Evolutionary conservation across 1,140 invertebrate species (phyloP), one percentile per base, ranked within the genome.

Genomic region (Triops cancriformis): DNA sequence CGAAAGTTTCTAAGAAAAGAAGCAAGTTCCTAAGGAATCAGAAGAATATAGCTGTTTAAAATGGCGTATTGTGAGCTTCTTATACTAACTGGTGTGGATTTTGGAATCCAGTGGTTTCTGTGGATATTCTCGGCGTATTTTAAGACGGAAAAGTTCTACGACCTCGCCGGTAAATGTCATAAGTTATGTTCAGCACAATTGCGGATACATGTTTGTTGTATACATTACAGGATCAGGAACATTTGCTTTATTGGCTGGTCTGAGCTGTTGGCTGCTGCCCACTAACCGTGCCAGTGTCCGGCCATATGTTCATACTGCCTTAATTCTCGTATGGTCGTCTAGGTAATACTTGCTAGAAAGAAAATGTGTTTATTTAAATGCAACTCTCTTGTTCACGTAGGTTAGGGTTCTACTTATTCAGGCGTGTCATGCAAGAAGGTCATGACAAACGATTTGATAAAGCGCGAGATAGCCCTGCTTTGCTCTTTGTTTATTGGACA

Each of bases 61-160:
- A 76, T 41, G 73, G 27, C 73, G 0, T 41, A 31, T 31, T 74
- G 27, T 28, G 11, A n/a, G 73, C 73, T 74, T n/a, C 26, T 78
- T 4, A 27, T 14, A 18, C 74, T 79, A 23, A 82, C 82, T 5
- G 81, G 77, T 0, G 42, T 85, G 18, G 84, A 85, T 78, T 85
- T 86, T 78, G 84, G 83, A 1, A 82, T 85, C 10, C 85, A 86
- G 79, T 85, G 83, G 83, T 76, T 77, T 2, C 82, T 82, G 12
- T 86, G 84, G 81, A 79, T 80, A 0, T 76, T 84, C 10, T 83
- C 85, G 12, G 80, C 82, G 11, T 73, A 78, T 1, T 80, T 86
- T 0, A 82, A 84, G 79, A 86, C 85, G 10, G 85, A 86, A 80
- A 86, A 86, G 76, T 85, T 86, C 77, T 86, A 86, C 79, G 85